Base-by-base conservation (phyloP, 2,797 vertebrate species). In the Psittacula echo region DNA sequence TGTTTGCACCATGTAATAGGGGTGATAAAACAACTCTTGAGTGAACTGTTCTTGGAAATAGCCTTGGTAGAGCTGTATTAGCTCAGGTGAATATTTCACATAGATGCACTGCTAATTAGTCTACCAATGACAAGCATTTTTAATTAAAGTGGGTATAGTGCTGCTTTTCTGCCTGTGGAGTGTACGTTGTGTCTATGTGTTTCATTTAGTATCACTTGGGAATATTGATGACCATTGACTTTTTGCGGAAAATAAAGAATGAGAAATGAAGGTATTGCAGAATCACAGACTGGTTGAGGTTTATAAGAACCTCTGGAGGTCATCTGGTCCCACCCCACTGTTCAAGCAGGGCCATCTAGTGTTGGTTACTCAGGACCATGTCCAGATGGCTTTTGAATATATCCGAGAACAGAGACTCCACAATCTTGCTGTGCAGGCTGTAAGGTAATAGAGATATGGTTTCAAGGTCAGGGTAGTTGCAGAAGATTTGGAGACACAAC, bases 171-270 rank as follows among this genome's bases (percentile, higher is more conserved):
- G 21, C 34, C 18, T 74, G 56, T 41, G 29, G 62, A 71, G 30
- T 0, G 1, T 72, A 26, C 0, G 0, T 29, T 2, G 5, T 44
- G 21, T 22, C 29, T 5, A 0, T 42, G 48, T 23, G n/a, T 85
- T 81, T 68, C 2, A 4, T 79, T 85, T 26, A 51, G 39, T 16
- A 9, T 61, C 32, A 3, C 26, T 32, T 39, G 56, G 39, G 45
- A 42, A 18, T 66, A 13, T 6, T 45, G 68, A 27, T 21, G 37
- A 58, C 5, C 10, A 26, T 45, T 6, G 18, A 22, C 10, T 3
- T 62, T 73, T 66, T 53, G 7, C 45, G 70, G 77, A 45, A 70
- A 48, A 22, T 2, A 2, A 27, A 58, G 45, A 53, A 32, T 10
- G 56, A 45, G 42, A 24, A n/a, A 21, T 4, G 8, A 68, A 56